Evolutionary conservation across 2,113 vertebrate genomes (phyloP).

Genomic region (Apteryx mantelli): DNA sequence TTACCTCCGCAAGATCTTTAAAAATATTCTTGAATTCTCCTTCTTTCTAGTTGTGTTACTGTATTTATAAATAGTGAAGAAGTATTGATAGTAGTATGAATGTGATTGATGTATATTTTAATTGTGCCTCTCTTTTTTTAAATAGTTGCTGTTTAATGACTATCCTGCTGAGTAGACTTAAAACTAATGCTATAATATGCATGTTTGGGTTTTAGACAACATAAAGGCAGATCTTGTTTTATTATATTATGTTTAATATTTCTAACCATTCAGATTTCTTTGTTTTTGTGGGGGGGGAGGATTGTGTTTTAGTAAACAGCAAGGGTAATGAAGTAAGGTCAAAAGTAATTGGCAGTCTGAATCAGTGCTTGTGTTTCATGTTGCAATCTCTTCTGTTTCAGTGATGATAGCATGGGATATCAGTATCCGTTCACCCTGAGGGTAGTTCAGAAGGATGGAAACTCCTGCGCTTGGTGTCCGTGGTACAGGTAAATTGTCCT

Average conservation of each 20-base stretch:
- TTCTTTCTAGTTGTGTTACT: not conserved
- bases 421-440: conserved; percentile 97
- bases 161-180: not conserved
- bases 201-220: not conserved
- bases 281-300: too few species aligned
- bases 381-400: conserved; percentile 73
- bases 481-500: conserved; percentile 92
- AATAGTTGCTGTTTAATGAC: not conserved
- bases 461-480: conserved; percentile 95
- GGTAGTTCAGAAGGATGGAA: conserved; percentile 95
- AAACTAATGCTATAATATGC: not conserved
- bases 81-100: not conserved
- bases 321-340: not conserved
- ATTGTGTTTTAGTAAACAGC: not conserved
- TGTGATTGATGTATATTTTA: not conserved
- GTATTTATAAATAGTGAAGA: not conserved
- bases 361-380: conserved; percentile 17
- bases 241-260: not conserved
- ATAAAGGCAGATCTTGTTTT: not conserved
- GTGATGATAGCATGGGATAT: conserved; percentile 98
- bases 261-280: not conserved
- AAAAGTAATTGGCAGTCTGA: not conserved
- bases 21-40: not conserved
- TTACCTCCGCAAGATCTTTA: not conserved
- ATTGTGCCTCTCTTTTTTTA: not conserved